A percentile compares a stretch with the other conserved stretches of the same genome.
Conservation (phyloP, 2,888 invertebrate species). For the Bembecia ichneumoniformis region DNA sequence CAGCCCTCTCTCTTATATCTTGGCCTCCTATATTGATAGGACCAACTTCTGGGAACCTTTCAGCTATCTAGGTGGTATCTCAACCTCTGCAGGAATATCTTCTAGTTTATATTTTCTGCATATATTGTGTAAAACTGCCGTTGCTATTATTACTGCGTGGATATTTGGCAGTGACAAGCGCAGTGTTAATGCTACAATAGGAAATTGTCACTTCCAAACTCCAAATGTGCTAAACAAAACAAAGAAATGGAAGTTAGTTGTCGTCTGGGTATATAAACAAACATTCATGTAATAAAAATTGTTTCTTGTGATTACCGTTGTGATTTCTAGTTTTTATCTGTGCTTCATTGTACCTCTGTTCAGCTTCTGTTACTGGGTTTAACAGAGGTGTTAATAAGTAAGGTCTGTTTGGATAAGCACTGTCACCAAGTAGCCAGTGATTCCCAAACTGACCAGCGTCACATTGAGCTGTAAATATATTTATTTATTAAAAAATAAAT, state of each 20-base stretch:
- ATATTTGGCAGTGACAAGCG: slow-evolving; percentile 1
- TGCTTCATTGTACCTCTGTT: slow-evolving; percentile 3
- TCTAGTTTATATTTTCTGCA: slow-evolving; percentile 1
- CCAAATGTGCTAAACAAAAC: neutral
- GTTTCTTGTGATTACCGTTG: neutral
- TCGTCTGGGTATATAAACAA: too few relatives aligned
- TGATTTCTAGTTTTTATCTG: neutral
- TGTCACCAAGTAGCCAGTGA: slow-evolving; percentile 6
- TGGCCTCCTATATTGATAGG: neutral
- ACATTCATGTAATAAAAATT: too few relatives aligned
- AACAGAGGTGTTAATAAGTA: slow-evolving; percentile 7
- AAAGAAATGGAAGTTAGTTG: too few relatives aligned
- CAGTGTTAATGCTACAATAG: slow-evolving; percentile 1
- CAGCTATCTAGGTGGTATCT: neutral
- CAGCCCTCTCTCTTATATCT: neutral
- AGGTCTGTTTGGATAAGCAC: slow-evolving; percentile 5
- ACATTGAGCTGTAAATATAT: slow-evolving; percentile 4
- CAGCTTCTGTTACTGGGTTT: neutral
- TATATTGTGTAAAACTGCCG: slow-evolving; percentile 3
- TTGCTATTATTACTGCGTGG: slow-evolving; percentile 2
- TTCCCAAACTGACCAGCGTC: slow-evolving; percentile 4
- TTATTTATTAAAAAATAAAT: neutral
- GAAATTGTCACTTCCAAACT: neutral
- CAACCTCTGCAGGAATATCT: slow-evolving; percentile 2
- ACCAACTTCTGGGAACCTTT: neutral